Evolutionary conservation across 2,113 vertebrate genomes (phyloP).

Genomic region (Ibidorhyncha struthersii): DNA sequence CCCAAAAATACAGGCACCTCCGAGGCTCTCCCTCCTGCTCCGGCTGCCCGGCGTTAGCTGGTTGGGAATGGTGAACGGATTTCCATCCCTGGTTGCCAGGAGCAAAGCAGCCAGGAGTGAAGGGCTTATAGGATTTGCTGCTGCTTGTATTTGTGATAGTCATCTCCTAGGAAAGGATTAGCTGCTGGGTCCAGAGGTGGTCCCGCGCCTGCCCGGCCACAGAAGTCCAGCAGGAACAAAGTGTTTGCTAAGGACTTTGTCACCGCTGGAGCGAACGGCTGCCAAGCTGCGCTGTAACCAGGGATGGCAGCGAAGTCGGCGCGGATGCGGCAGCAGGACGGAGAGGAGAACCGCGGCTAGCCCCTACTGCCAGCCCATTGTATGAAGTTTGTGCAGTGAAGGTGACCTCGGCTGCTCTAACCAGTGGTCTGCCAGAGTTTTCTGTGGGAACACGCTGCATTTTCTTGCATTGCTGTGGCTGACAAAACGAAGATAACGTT

Average conservation of each 20-base stretch:
- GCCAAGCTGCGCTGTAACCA: background rate
- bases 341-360: background rate
- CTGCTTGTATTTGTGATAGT: background rate
- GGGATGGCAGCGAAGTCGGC: fast-evolving
- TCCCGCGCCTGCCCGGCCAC: fast-evolving
- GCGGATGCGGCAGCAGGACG: background rate
- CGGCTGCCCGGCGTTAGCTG: background rate
- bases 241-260: background rate
- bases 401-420: fast-evolving
- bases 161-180: slow-evolving; percentile 33
- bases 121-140: background rate
- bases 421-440: background rate
- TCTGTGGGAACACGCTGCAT: background rate
- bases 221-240: background rate
- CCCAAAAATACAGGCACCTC: background rate
- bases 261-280: fast-evolving
- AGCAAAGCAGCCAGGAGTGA: background rate
- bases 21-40: fast-evolving
- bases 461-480: background rate
- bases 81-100: background rate
- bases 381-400: background rate
- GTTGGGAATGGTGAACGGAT: background rate
- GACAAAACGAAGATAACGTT: background rate
- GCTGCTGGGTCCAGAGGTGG: background rate
- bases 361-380: background rate